Conservation (phyloP, 2,113 vertebrate genomes). For the Atractosteus spatula region DNA sequence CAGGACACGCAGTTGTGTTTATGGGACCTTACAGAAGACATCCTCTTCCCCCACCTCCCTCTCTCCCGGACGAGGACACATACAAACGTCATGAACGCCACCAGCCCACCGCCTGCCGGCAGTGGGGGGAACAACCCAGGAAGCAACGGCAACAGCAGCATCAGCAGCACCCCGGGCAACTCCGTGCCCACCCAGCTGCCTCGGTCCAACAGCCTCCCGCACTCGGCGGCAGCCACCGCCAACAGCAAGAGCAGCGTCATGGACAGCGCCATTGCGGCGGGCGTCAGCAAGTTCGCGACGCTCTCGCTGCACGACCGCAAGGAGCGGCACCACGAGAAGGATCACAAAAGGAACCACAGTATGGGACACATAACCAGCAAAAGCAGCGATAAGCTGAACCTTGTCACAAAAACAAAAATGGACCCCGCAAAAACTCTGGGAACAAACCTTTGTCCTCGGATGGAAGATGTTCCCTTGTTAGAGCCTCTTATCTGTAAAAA, state of each 20-base stretch:
- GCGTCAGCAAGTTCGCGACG: slow-evolving; percentile 95
- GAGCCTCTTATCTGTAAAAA: slow-evolving; percentile 99
- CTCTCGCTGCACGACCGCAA: slow-evolving; percentile 94
- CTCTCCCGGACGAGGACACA: slow-evolving; percentile 95
- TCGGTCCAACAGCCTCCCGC: slow-evolving; percentile 95
- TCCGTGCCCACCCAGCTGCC: slow-evolving; percentile 83
- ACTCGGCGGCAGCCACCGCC: slow-evolving; percentile 79
- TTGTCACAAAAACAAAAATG: slow-evolving; percentile 80
- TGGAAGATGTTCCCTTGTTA: slow-evolving; percentile 96
- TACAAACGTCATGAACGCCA: slow-evolving; percentile 96
- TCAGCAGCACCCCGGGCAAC: slow-evolving; percentile 71
- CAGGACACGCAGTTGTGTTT: slow-evolving; percentile 96
- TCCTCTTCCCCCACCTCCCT: slow-evolving; percentile 95
- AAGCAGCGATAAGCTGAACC: slow-evolving; percentile 81
- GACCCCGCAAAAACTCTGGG: slow-evolving; percentile 93
- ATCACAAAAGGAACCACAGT: slow-evolving; percentile 81
- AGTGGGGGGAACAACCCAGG: slow-evolving; percentile 51
- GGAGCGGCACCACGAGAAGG: slow-evolving; percentile 84
- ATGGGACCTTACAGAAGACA: slow-evolving; percentile 98
- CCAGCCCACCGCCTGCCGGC: slow-evolving; percentile 79
- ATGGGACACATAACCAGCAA: slow-evolving; percentile 83
- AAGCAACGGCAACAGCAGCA: slow-evolving; percentile 65
- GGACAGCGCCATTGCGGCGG: slow-evolving; percentile 84
- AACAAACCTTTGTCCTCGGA: slow-evolving; percentile 88
- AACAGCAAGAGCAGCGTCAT: slow-evolving; percentile 86